A percentile compares a stretch with the other conserved stretches of the same genome.
These are phyloP conservation scores for Xiphydria camelus DNA, from an alignment of 2,888 invertebrate genomes.

Conservation along the genomic window DNA sequence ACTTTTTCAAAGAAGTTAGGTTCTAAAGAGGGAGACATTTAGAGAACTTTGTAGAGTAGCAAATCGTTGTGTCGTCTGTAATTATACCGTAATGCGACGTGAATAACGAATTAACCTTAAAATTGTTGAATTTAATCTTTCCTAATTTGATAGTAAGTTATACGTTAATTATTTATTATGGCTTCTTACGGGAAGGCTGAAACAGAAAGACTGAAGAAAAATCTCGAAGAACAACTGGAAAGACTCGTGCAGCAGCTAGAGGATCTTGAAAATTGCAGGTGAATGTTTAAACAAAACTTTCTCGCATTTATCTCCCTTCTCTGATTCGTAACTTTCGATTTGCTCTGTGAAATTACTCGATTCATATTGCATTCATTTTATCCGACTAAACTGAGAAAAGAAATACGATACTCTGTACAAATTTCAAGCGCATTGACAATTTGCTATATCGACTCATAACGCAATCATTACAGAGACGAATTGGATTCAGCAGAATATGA, in stretches of 20 bases:
- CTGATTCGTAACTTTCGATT: background rate
- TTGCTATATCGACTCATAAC: too few species aligned
- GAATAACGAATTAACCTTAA: slow-evolving; percentile 8
- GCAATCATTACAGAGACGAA: slow-evolving; percentile 63
- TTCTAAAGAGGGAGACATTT: too few species aligned
- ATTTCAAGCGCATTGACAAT: too few species aligned
- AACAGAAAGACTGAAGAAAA: slow-evolving; percentile 66
- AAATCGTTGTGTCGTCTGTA: too few species aligned
- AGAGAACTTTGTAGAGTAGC: too few species aligned
- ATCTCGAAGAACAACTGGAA: slow-evolving; percentile 70
- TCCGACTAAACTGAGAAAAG: too few species aligned
- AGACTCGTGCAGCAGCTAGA: slow-evolving; percentile 70
- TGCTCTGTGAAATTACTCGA: background rate
- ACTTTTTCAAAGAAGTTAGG: too few species aligned
- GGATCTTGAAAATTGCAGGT: slow-evolving; percentile 74
- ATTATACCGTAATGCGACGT: too few species aligned
- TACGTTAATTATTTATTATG: too few species aligned
- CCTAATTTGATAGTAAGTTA: too few species aligned
- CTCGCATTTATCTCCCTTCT: background rate
- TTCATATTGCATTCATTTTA: background rate
- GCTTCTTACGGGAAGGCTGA: slow-evolving; percentile 64
- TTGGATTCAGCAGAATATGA: slow-evolving; percentile 69
- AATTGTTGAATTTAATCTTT: slow-evolving; percentile 7
- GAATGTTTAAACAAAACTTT: slow-evolving; percentile 27
- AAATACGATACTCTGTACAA: too few species aligned